Percentiles rank a stretch among this genome's conserved stretches.
phyloP scores from a whole-genome alignment of 2,797 vertebrate genomes.

The Sparidentex hasta region DNA sequence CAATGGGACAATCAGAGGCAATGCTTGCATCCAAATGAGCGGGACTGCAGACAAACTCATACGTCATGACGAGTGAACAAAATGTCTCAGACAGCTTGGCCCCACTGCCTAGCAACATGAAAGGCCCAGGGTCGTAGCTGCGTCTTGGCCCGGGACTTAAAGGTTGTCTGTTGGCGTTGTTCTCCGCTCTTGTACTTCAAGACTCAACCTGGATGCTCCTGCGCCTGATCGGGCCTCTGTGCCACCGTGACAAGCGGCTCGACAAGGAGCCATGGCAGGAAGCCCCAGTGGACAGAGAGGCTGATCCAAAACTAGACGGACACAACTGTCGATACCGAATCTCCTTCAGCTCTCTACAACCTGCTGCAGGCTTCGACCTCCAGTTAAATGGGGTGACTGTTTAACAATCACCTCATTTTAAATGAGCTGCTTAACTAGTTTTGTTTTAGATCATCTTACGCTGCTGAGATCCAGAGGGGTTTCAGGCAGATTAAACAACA shows the following conservation, averaged over 20 bases:
- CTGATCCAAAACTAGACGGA: conserved; percentile 18
- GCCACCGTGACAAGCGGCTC: conserved; percentile 24
- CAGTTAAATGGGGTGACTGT: background rate
- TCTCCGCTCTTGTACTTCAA: conserved; percentile 9
- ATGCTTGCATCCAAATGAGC: background rate
- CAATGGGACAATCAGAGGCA: background rate
- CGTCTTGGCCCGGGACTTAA: background rate
- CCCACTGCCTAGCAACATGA: conserved; percentile 4
- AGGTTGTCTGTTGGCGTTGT: conserved; percentile 21
- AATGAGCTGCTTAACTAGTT: background rate
- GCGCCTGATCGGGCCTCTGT: conserved; percentile 25
- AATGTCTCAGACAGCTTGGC: conserved; percentile 1
- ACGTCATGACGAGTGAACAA: background rate
- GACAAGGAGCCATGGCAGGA: conserved; percentile 21
- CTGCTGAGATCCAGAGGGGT: too few relatives aligned
- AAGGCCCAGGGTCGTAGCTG: conserved; percentile 8
- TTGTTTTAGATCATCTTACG: background rate
- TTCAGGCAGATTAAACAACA: too few relatives aligned
- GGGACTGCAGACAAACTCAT: background rate
- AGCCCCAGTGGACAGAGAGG: conserved; percentile 13
- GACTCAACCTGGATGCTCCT: conserved; percentile 31
- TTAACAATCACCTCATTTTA: background rate
- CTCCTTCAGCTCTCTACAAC: background rate
- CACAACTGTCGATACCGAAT: background rate
- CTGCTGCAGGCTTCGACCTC: conserved; percentile 7